Percentiles rank a stretch among this genome's conserved stretches.
Conservation (phyloP, 2,888 invertebrate species). For the Limnephilus auricula region DNA sequence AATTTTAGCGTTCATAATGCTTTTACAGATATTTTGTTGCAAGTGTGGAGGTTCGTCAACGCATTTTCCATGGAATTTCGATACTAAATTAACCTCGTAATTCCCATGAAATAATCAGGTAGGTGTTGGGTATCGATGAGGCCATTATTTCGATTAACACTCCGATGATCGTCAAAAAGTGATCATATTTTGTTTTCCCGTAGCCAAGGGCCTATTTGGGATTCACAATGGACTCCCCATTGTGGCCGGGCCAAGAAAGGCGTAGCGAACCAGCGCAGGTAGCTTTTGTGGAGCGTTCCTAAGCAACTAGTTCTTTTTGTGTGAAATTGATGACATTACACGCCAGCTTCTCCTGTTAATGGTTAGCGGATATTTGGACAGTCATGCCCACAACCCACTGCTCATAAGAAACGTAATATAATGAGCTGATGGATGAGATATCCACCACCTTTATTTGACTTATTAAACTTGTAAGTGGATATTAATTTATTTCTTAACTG, state of each 20-base stretch:
- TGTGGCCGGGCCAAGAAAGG: slow-evolving; percentile 46
- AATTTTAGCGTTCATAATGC: no score
- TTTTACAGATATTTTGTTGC: background rate
- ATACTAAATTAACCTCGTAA: background rate
- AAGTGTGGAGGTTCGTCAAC: background rate
- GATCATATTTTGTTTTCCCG: slow-evolving; percentile 32
- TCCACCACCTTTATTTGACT: background rate
- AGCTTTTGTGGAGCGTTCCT: slow-evolving; percentile 51
- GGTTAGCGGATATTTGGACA: slow-evolving; percentile 25
- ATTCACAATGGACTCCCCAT: slow-evolving; percentile 35
- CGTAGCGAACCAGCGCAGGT: slow-evolving; percentile 56
- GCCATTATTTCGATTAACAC: slow-evolving; percentile 2
- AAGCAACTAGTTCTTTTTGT: slow-evolving; percentile 56
- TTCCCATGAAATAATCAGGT: background rate
- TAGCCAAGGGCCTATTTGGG: slow-evolving; percentile 18
- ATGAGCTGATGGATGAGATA: slow-evolving; percentile 14
- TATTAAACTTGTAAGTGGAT: background rate
- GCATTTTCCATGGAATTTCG: background rate
- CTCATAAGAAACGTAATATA: background rate
- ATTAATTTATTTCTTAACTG: background rate
- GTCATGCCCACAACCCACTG: slow-evolving; percentile 4
- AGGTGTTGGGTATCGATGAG: background rate
- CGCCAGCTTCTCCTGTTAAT: slow-evolving; percentile 37
- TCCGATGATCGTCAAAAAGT: slow-evolving; percentile 17
- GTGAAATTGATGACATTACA: slow-evolving; percentile 58